Evolutionary conservation across 2,888 invertebrate genomes (phyloP), one percentile per base, ranked within the genome.

Genomic region (Scaptomyza polygonia): DNA sequence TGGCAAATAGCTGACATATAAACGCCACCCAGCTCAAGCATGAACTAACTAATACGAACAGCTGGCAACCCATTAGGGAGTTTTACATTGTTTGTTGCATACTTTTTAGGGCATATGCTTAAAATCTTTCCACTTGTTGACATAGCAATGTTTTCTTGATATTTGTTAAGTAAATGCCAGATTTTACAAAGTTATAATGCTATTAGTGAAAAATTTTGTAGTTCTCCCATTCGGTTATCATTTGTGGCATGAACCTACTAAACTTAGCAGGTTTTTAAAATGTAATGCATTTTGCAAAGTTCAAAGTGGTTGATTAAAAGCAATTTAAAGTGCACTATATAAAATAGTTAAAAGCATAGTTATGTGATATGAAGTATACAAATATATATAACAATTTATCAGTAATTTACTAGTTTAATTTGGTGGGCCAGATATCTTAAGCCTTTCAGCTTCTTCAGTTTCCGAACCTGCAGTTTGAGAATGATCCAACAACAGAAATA

Each of bases 1-100:
- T 70, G 73, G 62, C 73, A 74, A 74, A 74, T 74, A 74, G 56
- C 59, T 66, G 75, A 70, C 74, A 73, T 65, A 57, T 73, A 69
- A 73, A 63, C 74, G 70, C 45, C 69, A 67, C 52, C 59, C 40
- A 61, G 42, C 56, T 49, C 67, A 56, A 39, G 32, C 30, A 45
- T 49, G 18, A 70, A 43, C 70, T n/a, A 56, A 43, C 36, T 39
- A 54, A 55, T 52, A 56, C 51, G 29, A 63, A 45, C 67, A 63
- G 57, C 67, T 62, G 54, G 36, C 57, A 57, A 54, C 21, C 42
- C 66, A 66, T 48, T 55, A 44, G 49, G 29, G 67, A 73, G 58
- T 55, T 73, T 73, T 57, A 29, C 65, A 51, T 59, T 63, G 72
- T 64, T 44, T 55, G 39, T 66, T 55, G 71, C 71, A 67, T 62